These are phyloP conservation scores for Cygnus olor DNA, from an alignment of 2,797 vertebrate species.

Conservation along the genomic window DNA sequence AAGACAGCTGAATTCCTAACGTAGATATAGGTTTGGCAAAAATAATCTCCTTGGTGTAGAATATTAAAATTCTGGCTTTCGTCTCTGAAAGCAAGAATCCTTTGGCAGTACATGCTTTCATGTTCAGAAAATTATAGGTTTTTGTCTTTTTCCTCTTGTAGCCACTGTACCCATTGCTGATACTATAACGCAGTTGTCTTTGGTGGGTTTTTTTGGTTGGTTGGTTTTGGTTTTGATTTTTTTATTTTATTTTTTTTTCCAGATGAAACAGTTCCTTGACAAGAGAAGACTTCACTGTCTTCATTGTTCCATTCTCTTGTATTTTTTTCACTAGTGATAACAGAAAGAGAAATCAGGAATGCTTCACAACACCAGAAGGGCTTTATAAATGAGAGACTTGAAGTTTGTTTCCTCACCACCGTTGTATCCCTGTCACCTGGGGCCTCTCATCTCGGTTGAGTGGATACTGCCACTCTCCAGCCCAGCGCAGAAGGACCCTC, in stretches of 20 bases:
- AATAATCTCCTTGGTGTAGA: background rate
- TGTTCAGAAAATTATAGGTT: background rate
- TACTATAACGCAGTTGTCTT: background rate
- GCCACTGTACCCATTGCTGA: background rate
- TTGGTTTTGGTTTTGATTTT: too few species aligned
- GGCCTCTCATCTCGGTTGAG: background rate
- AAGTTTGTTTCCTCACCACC: background rate
- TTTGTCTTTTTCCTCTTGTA: background rate
- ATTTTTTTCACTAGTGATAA: background rate
- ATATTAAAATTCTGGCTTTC: background rate
- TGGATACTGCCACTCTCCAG: background rate
- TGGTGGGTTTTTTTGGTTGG: background rate
- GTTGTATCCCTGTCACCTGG: background rate
- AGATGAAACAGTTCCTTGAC: background rate
- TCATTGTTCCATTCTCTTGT: background rate
- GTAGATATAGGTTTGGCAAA: background rate
- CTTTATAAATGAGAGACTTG: background rate
- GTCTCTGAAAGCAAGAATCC: background rate
- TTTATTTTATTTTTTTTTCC: too few species aligned
- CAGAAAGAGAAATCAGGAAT: background rate
- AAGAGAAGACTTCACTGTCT: background rate
- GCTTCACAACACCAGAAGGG: background rate
- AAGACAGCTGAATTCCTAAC: background rate
- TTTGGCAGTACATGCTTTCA: background rate
- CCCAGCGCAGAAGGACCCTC: background rate